Base-by-base conservation (phyloP, 2,797 vertebrate genomes). In the Lacerta viridis region DNA sequence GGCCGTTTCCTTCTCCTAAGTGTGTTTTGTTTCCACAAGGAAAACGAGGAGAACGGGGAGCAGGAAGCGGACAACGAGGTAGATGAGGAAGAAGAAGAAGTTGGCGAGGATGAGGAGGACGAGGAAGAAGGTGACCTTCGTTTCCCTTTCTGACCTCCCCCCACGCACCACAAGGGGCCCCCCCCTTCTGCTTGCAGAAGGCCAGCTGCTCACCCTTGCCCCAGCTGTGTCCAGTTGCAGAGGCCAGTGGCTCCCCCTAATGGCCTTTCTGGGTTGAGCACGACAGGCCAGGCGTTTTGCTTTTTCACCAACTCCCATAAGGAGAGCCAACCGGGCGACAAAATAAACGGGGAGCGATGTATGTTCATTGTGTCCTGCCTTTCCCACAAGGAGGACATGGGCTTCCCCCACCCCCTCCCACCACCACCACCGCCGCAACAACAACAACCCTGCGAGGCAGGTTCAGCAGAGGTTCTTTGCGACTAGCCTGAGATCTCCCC, bases 21-120 rank as follows among this genome's bases (percentile, higher is more conserved):
- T 95, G 95, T 94, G 87, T 94, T 94, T 95, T 95, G 93, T 96
- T 95, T 89, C 95, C 93, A 90, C 83, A 89, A 98, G 98, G 98
- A 98, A 96, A 99, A 98, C 2, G 98, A 99, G 94, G 98, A 99
- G 96, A 99, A 99, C 0, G 99, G 99, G 0, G 98, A 99, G 87
- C 98, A 98, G 7, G 98, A 99, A 85, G 98, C 98, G 0, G 99
- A 99, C 7, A 98, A 99, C 0, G 98, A 99, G 84, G 98, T 98
- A 93, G 98, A 98, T 1, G 99, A 99, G 25, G 99, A 99, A 59
- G 98, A 99, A 85, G 98, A 99, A 3, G 99, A 99, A 96, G 98
- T 98, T 33, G 97, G 97, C 2, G 97, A 97, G 78, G 97, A 98
- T 18, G 97, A 97, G 69, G 97, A 97, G 46, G 97, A 98, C 78